Base-by-base conservation (phyloP, 2,888 invertebrate species). In the Lingula anatina region DNA sequence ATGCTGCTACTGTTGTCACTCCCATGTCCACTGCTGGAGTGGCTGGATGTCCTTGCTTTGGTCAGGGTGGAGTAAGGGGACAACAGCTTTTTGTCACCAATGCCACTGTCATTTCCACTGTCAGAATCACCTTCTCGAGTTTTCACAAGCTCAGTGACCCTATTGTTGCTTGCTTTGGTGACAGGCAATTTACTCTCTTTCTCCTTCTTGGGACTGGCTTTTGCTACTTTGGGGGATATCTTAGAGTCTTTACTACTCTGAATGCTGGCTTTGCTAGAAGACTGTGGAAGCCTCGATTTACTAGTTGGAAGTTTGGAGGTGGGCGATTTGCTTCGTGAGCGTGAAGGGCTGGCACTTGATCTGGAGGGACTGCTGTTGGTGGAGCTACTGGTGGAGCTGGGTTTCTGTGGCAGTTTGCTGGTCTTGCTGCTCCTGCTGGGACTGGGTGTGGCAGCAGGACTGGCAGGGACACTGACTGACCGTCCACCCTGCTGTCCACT, bases 41-140 rank as follows among this genome's bases (percentile, higher is more conserved):
- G 71, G 50, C 69, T 71, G 7, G 68, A 70, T 21, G 68, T 65
- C 21, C 73, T 55, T 7, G 76, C 76, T 48, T 73, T 70, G 9
- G 77, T 76, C 27, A 77, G 65, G 31, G 75, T 77, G 28, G 73
- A 66, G 54, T 78, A 78, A 1, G 78, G 78, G 18, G 78, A 78
- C 37, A 76, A 60, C 26, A 75, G 55, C 21, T 60, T 62, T 4
- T 46, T 45, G 5, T 68, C 57, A 53, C 69, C 68, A 48, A 66
- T 61, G 9, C 71, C 73, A 51, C 71, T 72, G 54, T 74, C 75
- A 53, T 73, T 71, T 12, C 73, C 75, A 55, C 70, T 71, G 56
- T 75, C 73, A n/a, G 73, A 72, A 50, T 71, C 71, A 44, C 64
- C 61, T 46, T 53, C 59, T 7, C 42, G 42, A 24, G 12, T 18